Percentiles rank a stretch among this genome's conserved stretches.
These are phyloP conservation scores for Periophthalmodon schlosseri DNA, from an alignment of 2,113 vertebrate genomes.

Conservation along the genomic window DNA sequence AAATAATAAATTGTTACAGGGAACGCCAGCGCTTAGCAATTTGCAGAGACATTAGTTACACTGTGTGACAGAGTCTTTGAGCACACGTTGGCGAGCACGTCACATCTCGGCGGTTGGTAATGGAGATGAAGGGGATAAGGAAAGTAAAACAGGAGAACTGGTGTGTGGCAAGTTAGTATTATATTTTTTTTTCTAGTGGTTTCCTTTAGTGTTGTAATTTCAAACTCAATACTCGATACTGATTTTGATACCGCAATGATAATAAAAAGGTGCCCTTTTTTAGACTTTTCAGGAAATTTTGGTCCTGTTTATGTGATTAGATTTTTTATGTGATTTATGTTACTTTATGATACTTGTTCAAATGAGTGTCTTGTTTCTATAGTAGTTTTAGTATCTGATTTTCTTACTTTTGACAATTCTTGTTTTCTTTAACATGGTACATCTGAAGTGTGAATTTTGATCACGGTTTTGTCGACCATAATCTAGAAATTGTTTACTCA, in stretches of 20 bases:
- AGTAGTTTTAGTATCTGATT: too few relatives aligned
- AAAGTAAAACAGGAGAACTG: slow-evolving; percentile 35
- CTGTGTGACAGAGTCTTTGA: slow-evolving; percentile 48
- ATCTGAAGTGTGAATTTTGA: not conserved
- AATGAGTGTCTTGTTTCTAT: too few relatives aligned
- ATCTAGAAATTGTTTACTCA: too few relatives aligned
- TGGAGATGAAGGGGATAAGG: slow-evolving; percentile 21
- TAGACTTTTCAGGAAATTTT: too few relatives aligned
- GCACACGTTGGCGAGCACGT: slow-evolving; percentile 48
- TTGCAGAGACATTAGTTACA: slow-evolving; percentile 47
- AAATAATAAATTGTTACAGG: slow-evolving; percentile 37
- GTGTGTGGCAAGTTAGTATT: slow-evolving; percentile 33
- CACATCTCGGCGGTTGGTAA: slow-evolving; percentile 42
- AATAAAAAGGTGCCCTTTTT: too few relatives aligned
- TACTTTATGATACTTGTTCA: too few relatives aligned
- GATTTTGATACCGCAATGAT: too few relatives aligned
- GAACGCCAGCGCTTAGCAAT: slow-evolving; percentile 34
- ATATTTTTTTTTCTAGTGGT: not conserved
- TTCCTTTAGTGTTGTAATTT: not conserved
- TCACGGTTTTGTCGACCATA: too few relatives aligned
- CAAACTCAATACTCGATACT: too few relatives aligned
- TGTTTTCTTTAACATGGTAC: not conserved
- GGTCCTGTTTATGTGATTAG: too few relatives aligned
- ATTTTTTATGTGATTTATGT: too few relatives aligned
- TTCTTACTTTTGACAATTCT: too few relatives aligned